phyloP scores from a whole-genome alignment of 2,888 invertebrate species.

The Sesamia inferens region DNA sequence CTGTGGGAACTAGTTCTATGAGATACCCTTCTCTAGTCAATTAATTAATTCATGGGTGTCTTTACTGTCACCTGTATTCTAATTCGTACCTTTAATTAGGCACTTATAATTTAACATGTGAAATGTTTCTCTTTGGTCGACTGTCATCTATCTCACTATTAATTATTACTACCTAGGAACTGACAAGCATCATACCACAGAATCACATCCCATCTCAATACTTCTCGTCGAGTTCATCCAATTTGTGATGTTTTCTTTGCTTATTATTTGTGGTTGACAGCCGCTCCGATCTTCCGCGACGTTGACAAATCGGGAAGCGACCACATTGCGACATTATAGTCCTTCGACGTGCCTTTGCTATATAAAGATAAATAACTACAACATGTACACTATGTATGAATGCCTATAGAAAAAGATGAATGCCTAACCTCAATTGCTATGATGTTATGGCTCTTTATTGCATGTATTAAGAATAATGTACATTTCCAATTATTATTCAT shows the following conservation, averaged over 20 bases:
- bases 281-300: constrained; percentile 79
- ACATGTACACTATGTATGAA: constrained; percentile 4
- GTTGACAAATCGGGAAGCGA: constrained; percentile 84
- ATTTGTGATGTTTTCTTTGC: constrained; percentile 60
- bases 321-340: constrained; percentile 76
- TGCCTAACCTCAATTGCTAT: constrained; percentile 24
- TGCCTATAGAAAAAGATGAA: constrained; percentile 25
- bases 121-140: background rate
- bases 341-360: constrained; percentile 69
- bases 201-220: constrained; percentile 50
- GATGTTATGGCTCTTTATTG: constrained; percentile 19
- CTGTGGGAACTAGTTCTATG: constrained; percentile 56
- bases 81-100: constrained; percentile 35
- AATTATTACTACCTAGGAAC: constrained; percentile 8
- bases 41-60: constrained; percentile 45
- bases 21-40: constrained; percentile 36
- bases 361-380: constrained; percentile 49
- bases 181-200: constrained; percentile 40
- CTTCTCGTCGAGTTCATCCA: constrained; percentile 54
- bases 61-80: constrained; percentile 45
- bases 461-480: constrained; percentile 16
- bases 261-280: constrained; percentile 76
- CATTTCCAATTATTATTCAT: constrained; percentile 5
- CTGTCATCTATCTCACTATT: constrained; percentile 20
- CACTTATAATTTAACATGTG: constrained; percentile 21